These are phyloP conservation scores for Caenorhabditis briggsae DNA, from an alignment of 1,140 invertebrate genomes.

Conservation along the genomic window DNA sequence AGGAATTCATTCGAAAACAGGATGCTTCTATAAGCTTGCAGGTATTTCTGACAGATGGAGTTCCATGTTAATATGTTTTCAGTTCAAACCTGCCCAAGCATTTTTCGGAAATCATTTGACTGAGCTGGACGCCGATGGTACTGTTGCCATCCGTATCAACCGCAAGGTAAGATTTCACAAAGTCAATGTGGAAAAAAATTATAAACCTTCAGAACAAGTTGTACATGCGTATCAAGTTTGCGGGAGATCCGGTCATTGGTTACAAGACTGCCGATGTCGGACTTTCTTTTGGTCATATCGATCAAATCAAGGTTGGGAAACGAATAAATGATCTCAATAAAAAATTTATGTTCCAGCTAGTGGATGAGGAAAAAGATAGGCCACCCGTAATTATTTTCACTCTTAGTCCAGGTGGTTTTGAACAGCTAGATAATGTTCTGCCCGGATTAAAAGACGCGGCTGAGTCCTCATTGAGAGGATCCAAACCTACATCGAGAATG, in stretches of 20 bases:
- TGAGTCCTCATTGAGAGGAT: no score
- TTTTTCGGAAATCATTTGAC: neutral
- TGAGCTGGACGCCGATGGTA: neutral
- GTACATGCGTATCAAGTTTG: neutral
- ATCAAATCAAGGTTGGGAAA: neutral
- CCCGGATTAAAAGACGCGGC: slow-evolving; percentile 1
- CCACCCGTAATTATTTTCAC: neutral
- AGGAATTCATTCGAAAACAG: neutral
- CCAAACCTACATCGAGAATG: no score
- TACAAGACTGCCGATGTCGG: neutral
- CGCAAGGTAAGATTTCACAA: neutral
- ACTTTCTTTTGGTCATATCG: neutral
- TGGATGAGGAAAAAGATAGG: neutral
- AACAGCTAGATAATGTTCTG: neutral
- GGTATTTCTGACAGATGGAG: neutral
- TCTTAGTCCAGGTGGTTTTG: neutral
- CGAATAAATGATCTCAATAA: neutral
- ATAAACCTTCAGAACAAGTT: neutral
- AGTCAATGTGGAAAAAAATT: neutral
- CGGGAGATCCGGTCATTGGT: neutral
- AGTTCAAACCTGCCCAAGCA: neutral
- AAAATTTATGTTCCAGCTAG: neutral
- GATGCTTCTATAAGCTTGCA: neutral
- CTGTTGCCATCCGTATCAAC: neutral
- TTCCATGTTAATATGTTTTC: neutral